Evolutionary conservation across 2,797 vertebrate genomes (phyloP).

Genomic region (Bufotes viridis): DNA sequence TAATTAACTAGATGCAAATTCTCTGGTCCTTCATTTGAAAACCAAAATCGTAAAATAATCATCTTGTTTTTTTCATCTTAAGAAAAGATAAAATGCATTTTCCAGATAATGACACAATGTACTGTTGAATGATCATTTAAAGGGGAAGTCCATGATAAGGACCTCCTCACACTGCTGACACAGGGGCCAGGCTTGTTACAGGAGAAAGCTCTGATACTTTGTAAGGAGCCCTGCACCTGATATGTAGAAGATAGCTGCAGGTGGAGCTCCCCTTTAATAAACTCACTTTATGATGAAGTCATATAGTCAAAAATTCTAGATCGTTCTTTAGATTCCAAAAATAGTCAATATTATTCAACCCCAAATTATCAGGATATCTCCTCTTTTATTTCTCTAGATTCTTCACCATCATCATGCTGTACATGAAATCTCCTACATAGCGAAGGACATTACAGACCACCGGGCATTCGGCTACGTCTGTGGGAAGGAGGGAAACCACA

Average conservation of each 20-base stretch:
- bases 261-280: no score
- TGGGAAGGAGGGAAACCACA: conserved; percentile 96
- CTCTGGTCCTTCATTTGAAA: not conserved
- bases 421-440: conserved; percentile 98
- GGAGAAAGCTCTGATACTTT: no score
- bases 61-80: not conserved
- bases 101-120: not conserved
- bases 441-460: conserved; percentile 98
- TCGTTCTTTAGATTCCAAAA: no score
- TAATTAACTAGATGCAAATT: conserved; percentile 35
- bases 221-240: no score
- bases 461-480: conserved; percentile 97
- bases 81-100: not conserved
- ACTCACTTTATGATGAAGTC: no score
- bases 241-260: no score
- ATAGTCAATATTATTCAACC: no score
- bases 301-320: no score
- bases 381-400: conserved; percentile 76
- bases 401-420: conserved; percentile 97
- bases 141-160: not conserved
- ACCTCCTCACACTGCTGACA: not conserved
- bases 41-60: not conserved
- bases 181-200: no score
- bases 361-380: not conserved
- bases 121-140: not conserved